Percentiles rank a stretch among this genome's conserved stretches.
These are phyloP conservation scores for Oenanthe oenanthe DNA, from an alignment of 2,113 vertebrate species.

Conservation along the genomic window DNA sequence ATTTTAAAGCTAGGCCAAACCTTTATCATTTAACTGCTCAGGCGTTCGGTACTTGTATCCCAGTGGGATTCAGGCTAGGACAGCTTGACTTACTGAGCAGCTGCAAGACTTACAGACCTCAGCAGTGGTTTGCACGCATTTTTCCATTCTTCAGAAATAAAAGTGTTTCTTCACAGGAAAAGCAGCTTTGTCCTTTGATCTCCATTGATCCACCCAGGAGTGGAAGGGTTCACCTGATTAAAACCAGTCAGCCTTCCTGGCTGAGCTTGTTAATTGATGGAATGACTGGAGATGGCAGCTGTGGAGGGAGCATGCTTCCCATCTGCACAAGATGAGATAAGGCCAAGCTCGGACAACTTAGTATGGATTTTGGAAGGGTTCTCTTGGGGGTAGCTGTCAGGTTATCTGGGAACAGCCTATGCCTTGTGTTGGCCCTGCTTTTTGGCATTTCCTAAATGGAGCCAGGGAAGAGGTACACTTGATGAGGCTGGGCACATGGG, in stretches of 20 bases:
- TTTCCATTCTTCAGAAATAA: not conserved
- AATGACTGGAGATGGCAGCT: not conserved
- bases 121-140: rapidly evolving
- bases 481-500: not conserved
- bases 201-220: not conserved
- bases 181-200: not conserved
- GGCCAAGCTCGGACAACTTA: not conserved
- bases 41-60: not conserved
- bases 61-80: not conserved
- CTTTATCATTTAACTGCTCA: not conserved
- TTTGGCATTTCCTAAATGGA: not conserved
- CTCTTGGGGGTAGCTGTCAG: rapidly evolving
- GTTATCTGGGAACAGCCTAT: not conserved
- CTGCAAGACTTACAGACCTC: not conserved
- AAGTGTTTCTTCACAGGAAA: not conserved
- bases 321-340: not conserved
- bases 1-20: not conserved
- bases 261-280: not conserved
- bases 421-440: not conserved
- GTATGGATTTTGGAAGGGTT: not conserved
- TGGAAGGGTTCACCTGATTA: not conserved
- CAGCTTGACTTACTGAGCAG: not conserved
- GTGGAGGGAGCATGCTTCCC: not conserved
- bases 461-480: not conserved
- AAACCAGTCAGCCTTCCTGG: not conserved